phyloP scores from a whole-genome alignment of 2,888 invertebrate species.

The Plagodis dolabraria region DNA sequence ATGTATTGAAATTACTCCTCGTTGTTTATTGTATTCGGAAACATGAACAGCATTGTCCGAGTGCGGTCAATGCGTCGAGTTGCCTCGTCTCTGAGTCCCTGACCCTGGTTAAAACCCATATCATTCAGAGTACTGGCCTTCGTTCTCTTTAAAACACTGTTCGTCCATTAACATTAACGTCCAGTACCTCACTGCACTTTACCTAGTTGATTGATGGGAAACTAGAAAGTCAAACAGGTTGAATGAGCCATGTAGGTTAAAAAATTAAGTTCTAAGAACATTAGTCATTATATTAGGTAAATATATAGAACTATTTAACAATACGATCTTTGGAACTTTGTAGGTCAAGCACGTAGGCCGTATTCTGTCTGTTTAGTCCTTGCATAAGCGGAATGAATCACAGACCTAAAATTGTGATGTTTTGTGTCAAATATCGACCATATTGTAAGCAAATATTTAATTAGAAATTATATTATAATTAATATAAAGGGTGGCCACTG shows the following conservation, averaged over 20 bases:
- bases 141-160: constrained; percentile 11
- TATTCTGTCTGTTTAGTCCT: too few relatives aligned
- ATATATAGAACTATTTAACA: too few relatives aligned
- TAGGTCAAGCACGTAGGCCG: too few relatives aligned
- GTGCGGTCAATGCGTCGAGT: constrained; percentile 16
- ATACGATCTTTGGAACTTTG: too few relatives aligned
- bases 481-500: too few relatives aligned
- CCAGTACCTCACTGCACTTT: background rate
- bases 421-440: too few relatives aligned
- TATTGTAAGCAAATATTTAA: too few relatives aligned
- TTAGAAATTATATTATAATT: too few relatives aligned
- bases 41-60: constrained; percentile 20
- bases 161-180: constrained; percentile 7
- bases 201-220: background rate
- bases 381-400: too few relatives aligned
- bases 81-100: constrained; percentile 2
- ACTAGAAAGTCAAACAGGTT: constrained; percentile 1
- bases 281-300: too few relatives aligned
- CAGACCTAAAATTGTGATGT: too few relatives aligned
- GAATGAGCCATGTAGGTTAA: background rate
- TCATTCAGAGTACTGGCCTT: constrained; percentile 13
- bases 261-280: background rate
- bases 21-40: constrained; percentile 8
- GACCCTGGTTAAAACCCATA: constrained; percentile 21
- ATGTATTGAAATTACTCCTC: constrained; percentile 1